Conservation (phyloP, 1,140 invertebrate species). For the Armadillidium nasatum region DNA sequence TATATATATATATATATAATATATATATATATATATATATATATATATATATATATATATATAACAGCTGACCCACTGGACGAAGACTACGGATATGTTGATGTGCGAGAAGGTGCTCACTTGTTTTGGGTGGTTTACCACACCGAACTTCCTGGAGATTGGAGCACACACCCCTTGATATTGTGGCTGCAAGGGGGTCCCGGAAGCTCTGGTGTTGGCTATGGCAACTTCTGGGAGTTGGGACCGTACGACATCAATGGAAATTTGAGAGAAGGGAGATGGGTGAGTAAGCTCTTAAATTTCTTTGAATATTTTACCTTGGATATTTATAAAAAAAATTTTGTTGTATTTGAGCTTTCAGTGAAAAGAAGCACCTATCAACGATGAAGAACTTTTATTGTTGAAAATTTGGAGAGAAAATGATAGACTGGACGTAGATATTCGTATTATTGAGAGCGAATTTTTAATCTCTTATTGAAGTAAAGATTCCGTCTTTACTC, state of each 20-base stretch:
- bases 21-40: too few relatives aligned
- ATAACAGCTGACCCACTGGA: conserved; percentile 23
- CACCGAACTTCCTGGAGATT: conserved; percentile 57
- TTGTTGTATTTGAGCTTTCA: background rate
- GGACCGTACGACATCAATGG: conserved; percentile 65
- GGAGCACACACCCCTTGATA: conserved; percentile 62
- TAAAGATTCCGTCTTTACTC: too few relatives aligned
- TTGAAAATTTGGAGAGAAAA: background rate
- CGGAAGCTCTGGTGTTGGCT: conserved; percentile 68
- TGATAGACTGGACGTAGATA: background rate
- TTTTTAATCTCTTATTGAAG: too few relatives aligned
- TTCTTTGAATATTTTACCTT: background rate
- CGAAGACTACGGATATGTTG: conserved; percentile 63
- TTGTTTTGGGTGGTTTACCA: conserved; percentile 83
- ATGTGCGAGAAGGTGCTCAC: conserved; percentile 63
- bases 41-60: too few relatives aligned
- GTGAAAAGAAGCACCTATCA: background rate
- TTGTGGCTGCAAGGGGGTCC: conserved; percentile 68
- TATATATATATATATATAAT: too few relatives aligned
- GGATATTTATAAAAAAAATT: too few relatives aligned
- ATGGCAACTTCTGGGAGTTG: conserved; percentile 71
- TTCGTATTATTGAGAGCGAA: too few relatives aligned
- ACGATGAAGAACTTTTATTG: background rate
- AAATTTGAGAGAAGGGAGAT: conserved; percentile 63
- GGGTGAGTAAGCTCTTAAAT: conserved; percentile 57